Evolutionary conservation across 2,797 vertebrate genomes (phyloP).

Genomic region (Galaxias olidus): DNA sequence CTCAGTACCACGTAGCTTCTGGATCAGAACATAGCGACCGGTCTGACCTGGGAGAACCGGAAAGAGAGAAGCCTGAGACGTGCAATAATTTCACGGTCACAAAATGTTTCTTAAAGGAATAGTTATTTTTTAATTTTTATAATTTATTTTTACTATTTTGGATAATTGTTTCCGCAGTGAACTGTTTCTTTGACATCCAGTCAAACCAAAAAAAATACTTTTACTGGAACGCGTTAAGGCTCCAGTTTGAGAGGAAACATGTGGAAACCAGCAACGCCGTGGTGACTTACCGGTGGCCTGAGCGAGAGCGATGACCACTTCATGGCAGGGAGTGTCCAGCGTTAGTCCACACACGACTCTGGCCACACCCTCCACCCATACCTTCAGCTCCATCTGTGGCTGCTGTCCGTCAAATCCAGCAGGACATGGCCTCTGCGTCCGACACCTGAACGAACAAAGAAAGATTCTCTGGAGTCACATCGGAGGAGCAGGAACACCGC

Average conservation of each 20-base stretch:
- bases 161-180: no score
- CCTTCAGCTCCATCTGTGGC: slow-evolving; percentile 88
- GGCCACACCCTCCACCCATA: slow-evolving; percentile 90
- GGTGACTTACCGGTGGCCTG: slow-evolving; percentile 85
- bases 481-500: background rate
- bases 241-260: no score
- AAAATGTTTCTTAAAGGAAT: no score
- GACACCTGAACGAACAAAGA: slow-evolving; percentile 20
- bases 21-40: slow-evolving; percentile 87
- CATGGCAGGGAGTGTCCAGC: slow-evolving; percentile 87
- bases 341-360: slow-evolving; percentile 91
- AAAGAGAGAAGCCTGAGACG: background rate
- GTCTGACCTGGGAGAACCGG: slow-evolving; percentile 83
- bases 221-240: no score
- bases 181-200: no score
- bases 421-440: slow-evolving; percentile 32
- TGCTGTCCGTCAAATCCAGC: slow-evolving; percentile 30
- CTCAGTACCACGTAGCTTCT: slow-evolving; percentile 86
- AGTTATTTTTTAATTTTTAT: no score
- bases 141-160: no score
- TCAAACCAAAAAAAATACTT: no score
- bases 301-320: slow-evolving; percentile 91
- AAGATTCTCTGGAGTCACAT: no score
- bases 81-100: background rate
- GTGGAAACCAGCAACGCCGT: background rate